Base-by-base conservation (phyloP, 1,140 invertebrate genomes). In the Elysia chlorotica region DNA sequence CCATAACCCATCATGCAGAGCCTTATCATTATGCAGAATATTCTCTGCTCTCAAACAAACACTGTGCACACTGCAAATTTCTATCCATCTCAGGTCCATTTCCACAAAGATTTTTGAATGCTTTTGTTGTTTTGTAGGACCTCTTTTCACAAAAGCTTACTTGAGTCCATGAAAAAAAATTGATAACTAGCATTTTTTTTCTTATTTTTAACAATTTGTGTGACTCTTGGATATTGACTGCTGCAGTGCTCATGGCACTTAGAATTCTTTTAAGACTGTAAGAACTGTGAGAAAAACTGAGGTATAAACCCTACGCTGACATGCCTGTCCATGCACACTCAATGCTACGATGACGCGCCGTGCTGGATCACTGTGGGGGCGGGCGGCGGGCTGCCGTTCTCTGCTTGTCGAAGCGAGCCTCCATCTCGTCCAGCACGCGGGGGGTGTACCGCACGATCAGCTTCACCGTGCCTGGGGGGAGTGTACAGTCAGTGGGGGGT, bases 391-490 rank as follows among this genome's bases (percentile, higher is more conserved):
- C 77, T 74, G 62, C 82, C 68, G 80, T 78, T 65, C 86, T 75
- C 56, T 99, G 96, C 86, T 98, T 98, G 83, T 99, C 96, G 89
- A 99, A 99, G 79, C 98, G 91, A 89, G 97, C 92, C 90, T 99
- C 98, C 97, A 99, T 99, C 90, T 99, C 97, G 88, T 99, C 97
- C 23, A 99, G 89, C 36, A 99, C 96, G 87, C 97, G 96, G 28
- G 98, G 98, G 30, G 97, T 99, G 82, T 99, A 99, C 36, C 98
- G 91, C 1, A 99, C 98, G 31, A 99, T 97, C 59, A 99, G 89
- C 87, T 98, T 99, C 0, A 99, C 98, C 73, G 95, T 96, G 23
- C 86, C 87, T 87, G 75, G 23, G 41, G 41, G 41, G 25, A 65
- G n/a, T n/a, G n/a, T n/a, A 48, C 2, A 10, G 59, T 37, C 31